A percentile compares a stretch with the other conserved stretches of the same genome.
Conservation (phyloP, 1,140 invertebrate genomes). For the Acyrthosiphon pisum region DNA sequence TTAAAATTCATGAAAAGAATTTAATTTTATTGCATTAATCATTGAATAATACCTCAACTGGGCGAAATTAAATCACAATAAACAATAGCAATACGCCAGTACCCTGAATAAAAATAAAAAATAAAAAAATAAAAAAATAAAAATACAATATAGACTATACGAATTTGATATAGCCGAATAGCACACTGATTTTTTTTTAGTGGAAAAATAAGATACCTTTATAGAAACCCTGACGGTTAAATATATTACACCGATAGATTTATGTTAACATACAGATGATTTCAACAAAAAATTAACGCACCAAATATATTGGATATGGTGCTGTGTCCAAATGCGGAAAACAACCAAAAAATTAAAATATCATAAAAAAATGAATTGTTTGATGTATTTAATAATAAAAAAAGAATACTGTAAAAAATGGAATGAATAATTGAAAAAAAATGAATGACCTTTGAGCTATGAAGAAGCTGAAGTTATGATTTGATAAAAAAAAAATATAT, state of each 20-base stretch:
- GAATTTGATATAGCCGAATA: not conserved
- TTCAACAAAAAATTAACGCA: not conserved
- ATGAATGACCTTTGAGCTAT: not conserved
- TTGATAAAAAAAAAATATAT: not conserved
- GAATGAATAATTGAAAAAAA: not conserved
- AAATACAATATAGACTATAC: not conserved
- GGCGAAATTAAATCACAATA: not conserved
- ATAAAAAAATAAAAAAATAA: not conserved
- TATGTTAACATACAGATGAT: not conserved
- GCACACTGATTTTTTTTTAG: not conserved
- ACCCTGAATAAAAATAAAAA: not conserved
- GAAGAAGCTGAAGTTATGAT: not conserved
- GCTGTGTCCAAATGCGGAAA: not conserved
- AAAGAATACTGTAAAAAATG: not conserved
- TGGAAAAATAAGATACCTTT: not conserved
- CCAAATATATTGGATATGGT: not conserved
- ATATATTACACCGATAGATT: not conserved
- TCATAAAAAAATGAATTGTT: not conserved
- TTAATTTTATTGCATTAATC: not conserved
- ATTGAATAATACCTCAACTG: not conserved
- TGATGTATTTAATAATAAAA: not conserved
- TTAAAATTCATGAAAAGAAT: not conserved
- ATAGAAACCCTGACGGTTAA: not conserved
- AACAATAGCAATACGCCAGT: not conserved
- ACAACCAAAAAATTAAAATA: not conserved